Evolutionary conservation across 2,888 invertebrate genomes (phyloP).

Genomic region (Tipula lateralis): DNA sequence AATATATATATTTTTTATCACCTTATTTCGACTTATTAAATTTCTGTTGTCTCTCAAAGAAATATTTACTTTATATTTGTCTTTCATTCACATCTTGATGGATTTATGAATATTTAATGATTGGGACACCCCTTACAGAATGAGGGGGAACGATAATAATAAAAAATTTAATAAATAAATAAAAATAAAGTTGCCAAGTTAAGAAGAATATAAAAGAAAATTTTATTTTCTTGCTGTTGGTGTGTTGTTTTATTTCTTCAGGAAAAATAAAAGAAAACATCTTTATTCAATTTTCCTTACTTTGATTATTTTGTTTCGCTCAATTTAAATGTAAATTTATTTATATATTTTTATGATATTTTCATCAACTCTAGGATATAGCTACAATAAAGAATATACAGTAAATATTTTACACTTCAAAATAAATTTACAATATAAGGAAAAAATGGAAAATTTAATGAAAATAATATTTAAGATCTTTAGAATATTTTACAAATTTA

Average conservation of each 20-base stretch:
- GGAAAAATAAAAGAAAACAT: neutral
- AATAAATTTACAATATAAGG: neutral
- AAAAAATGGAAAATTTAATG: neutral
- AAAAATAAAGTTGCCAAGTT: constrained; percentile 24
- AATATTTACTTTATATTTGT: neutral
- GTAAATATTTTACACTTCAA: neutral
- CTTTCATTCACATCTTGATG: neutral
- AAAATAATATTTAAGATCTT: neutral
- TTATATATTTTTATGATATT: constrained; percentile 2
- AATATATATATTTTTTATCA: constrained; percentile 13
- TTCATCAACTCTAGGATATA: neutral
- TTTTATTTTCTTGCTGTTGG: neutral
- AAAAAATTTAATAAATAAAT: constrained; percentile 24
- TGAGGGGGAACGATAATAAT: neutral
- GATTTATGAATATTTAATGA: constrained; percentile 24
- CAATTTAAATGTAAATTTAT: constrained; percentile 24
- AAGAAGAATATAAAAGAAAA: neutral
- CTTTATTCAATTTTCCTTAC: constrained; percentile 24
- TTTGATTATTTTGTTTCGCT: constrained; percentile 24
- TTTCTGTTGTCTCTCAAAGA: neutral
- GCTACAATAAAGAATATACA: neutral
- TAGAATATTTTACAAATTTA: constrained; percentile 11
- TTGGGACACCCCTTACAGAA: constrained; percentile 6
- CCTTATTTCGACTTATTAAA: neutral
- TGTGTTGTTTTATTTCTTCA: neutral